Evolutionary conservation across 2,113 vertebrate species (phyloP).

Genomic region (Etheostoma spectabile): DNA sequence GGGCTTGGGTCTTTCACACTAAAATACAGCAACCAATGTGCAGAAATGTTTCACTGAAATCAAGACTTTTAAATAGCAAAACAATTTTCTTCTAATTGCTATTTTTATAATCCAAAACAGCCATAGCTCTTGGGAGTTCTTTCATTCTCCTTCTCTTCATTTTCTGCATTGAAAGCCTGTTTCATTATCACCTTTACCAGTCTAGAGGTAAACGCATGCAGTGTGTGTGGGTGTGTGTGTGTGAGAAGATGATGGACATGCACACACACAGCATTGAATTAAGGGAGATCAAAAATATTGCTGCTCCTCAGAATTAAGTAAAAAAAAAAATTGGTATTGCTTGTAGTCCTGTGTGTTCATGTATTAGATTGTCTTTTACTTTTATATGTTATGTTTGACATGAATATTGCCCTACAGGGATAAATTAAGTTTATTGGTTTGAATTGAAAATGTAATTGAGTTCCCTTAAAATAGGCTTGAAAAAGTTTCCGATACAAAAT

Average conservation of each 20-base stretch:
- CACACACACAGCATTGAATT: conserved; percentile 14
- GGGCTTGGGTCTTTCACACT: too few species aligned
- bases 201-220: neutral
- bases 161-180: neutral
- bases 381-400: conserved; percentile 19
- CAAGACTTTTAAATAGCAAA: neutral
- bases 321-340: conserved; percentile 15
- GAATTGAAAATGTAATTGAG: conserved; percentile 43
- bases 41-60: too few species aligned
- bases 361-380: conserved; percentile 20
- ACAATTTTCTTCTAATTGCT: neutral
- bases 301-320: conserved; percentile 14
- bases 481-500: conserved; percentile 51
- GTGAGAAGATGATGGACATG: neutral
- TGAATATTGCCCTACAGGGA: conserved; percentile 15
- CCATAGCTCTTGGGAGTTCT: neutral
- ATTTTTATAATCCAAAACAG: neutral
- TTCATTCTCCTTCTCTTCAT: neutral
- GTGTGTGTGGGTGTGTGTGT: neutral
- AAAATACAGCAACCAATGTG: too few species aligned
- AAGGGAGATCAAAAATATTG: conserved; percentile 14
- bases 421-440: conserved; percentile 42
- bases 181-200: neutral
- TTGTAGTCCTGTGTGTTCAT: conserved; percentile 21
- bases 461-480: conserved; percentile 22